phyloP scores from a whole-genome alignment of 1,140 invertebrate species.

The Diorhabda elongata region DNA sequence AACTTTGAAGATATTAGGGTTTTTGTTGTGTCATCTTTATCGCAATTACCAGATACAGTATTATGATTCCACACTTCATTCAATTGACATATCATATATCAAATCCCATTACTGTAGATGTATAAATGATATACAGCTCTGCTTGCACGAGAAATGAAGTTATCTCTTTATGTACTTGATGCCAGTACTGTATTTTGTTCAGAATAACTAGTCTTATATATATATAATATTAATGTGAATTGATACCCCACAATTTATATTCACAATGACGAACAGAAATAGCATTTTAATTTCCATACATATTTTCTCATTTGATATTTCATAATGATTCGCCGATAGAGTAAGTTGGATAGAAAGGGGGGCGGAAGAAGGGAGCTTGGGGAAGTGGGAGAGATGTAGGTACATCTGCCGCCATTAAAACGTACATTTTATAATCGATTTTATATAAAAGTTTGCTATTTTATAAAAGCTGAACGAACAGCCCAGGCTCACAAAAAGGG shows the following conservation, averaged over 20 bases:
- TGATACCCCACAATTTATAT: slow-evolving; percentile 6
- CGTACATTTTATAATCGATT: slow-evolving; percentile 36
- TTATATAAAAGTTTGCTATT: slow-evolving; percentile 36
- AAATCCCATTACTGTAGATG: too few species aligned
- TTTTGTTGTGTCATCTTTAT: too few species aligned
- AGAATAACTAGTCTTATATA: too few species aligned
- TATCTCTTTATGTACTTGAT: too few species aligned
- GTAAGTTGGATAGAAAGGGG: slow-evolving; percentile 22
- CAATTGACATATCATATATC: too few species aligned
- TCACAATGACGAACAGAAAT: slow-evolving; percentile 14
- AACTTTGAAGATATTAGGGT: too few species aligned
- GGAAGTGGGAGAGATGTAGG: slow-evolving; percentile 4
- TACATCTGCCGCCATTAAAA: slow-evolving; percentile 30
- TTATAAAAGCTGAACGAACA: slow-evolving; percentile 20
- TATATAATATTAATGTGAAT: too few species aligned
- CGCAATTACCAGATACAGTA: too few species aligned
- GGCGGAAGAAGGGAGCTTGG: slow-evolving; percentile 6
- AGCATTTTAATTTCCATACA: slow-evolving; percentile 22
- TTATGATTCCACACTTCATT: too few species aligned
- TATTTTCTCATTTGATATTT: slow-evolving; percentile 21
- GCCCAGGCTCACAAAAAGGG: slow-evolving; percentile 28
- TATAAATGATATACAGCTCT: too few species aligned
- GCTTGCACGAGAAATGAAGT: too few species aligned
- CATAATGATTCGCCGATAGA: slow-evolving; percentile 21
- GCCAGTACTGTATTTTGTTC: too few species aligned